Percentiles rank a stretch among this genome's conserved stretches.
Evolutionary conservation across 2,888 invertebrate genomes (phyloP).

Genomic region (Acleris holmiana): DNA sequence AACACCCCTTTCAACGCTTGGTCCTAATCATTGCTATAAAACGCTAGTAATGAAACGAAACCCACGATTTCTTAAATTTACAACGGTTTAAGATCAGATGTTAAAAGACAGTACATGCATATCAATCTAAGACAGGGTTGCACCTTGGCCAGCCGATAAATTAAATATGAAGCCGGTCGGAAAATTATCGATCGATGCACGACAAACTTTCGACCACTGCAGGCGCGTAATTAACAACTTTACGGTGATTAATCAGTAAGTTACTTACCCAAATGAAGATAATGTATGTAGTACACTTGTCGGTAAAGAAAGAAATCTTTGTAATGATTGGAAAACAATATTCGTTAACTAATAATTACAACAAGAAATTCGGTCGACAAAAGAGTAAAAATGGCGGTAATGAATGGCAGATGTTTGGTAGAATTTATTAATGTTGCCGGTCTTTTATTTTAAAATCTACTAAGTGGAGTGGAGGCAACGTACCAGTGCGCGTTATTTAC

Average conservation of each 20-base stretch:
- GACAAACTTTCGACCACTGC: conserved; percentile 4
- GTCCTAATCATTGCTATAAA: not conserved
- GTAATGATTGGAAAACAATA: conserved; percentile 8
- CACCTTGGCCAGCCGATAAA: conserved; percentile 6
- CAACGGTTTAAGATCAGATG: not conserved
- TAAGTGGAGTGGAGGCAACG: not conserved
- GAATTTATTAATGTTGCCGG: conserved; percentile 22
- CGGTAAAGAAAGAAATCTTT: conserved; percentile 4
- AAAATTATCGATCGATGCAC: conserved; percentile 39
- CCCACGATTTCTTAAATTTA: not conserved
- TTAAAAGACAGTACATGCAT: not conserved
- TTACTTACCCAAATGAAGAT: conserved; percentile 17
- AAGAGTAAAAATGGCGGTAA: conserved; percentile 73
- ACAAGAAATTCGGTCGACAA: conserved; percentile 24
- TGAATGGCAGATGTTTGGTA: conserved; percentile 50
- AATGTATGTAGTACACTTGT: conserved; percentile 6
- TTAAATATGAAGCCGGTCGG: conserved; percentile 36
- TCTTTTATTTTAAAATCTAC: not conserved
- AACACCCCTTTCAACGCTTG: not conserved
- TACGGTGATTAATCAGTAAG: not conserved
- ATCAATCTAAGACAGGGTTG: not conserved
- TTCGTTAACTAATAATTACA: conserved; percentile 20
- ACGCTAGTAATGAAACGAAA: not conserved
- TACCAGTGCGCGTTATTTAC: too few species aligned
- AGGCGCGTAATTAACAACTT: conserved; percentile 36